Evolutionary conservation across 1,140 invertebrate genomes (phyloP).

Genomic region (Lordiphosa stackelbergi): DNA sequence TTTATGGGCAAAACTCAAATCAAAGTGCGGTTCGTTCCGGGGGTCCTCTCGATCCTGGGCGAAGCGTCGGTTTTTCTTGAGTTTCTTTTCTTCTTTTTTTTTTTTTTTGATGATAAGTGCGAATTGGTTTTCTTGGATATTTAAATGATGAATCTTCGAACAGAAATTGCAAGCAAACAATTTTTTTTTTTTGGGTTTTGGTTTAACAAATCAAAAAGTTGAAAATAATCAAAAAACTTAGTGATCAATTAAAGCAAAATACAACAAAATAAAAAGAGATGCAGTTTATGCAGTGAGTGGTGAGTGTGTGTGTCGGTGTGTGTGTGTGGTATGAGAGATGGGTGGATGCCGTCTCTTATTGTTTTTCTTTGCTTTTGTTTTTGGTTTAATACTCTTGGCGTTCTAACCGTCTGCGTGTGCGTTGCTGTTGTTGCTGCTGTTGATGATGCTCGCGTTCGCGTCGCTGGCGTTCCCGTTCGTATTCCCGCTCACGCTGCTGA

Average conservation of each 20-base stretch:
- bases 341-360: conserved; percentile 28
- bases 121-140: conserved; percentile 20
- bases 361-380: conserved; percentile 20
- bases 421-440: conserved; percentile 22
- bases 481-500: conserved; percentile 50
- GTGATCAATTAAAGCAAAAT: conserved; percentile 42
- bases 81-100: conserved; percentile 1
- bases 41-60: conserved; percentile 15
- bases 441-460: conserved; percentile 19
- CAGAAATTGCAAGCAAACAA: conserved; percentile 48
- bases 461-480: conserved; percentile 37
- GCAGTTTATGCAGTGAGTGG: conserved; percentile 7
- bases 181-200: conserved; percentile 6
- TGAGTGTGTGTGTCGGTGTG: conserved; percentile 34
- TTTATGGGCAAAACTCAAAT: conserved; percentile 67
- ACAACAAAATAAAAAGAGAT: conserved; percentile 34
- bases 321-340: conserved; percentile 37
- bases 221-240: conserved; percentile 47
- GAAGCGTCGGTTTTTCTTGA: too few species aligned
- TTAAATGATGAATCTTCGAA: conserved; percentile 30
- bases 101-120: conserved; percentile 25
- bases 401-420: conserved; percentile 25
- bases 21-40: conserved; percentile 50
- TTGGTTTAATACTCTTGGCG: conserved; percentile 26
- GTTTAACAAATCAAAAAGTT: conserved; percentile 35